Base-by-base conservation (phyloP, 2,797 vertebrate species). In the Cichlasoma orientale region DNA sequence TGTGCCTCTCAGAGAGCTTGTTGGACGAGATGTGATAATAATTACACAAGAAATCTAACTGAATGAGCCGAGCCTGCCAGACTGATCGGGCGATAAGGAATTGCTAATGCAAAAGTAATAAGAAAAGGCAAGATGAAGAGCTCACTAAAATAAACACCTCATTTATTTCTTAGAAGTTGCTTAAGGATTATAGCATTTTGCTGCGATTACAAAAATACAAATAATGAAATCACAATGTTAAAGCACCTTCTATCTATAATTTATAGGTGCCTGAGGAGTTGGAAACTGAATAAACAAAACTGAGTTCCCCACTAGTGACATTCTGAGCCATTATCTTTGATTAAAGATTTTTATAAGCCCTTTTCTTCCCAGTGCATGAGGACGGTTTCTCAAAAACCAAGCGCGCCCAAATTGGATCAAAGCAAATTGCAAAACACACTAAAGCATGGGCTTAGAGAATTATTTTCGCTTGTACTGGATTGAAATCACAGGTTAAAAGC, bases 231-330 rank as follows among this genome's bases (percentile, higher is more conserved):
- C 27, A 75, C 4, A 8, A 75, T 1, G 10, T 29, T 21, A 57
- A 83, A 86, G 72, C 69, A 80, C 50, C 71, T 52, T 71, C 72
- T 41, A 68, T 86, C 47, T 77, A 33, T 88, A 56, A 89, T 79
- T 82, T 86, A 79, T 47, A 82, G 66, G 66, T 27, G 75, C 78
- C 78, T 1, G 77, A 87, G 74, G 91, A 85, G 70, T 31, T 44
- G 68, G 44, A 74, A 58, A 47, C 44, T 55, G 69, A 86, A 80
- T 69, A 87, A 90, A 90, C 78, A 86, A 59, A 75, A 5, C 8
- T 70, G 19, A 2, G 47, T 25, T 47, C 44, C 78, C 23, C 80
- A 13, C 33, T 52, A 80, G 84, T 81, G 74, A 68, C 44, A 86
- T 77, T 70, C 25, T 3, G 11, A 38, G 56, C 41, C 11, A 74